Conservation (phyloP, 2,113 vertebrate species). For the Taxidea taxus region DNA sequence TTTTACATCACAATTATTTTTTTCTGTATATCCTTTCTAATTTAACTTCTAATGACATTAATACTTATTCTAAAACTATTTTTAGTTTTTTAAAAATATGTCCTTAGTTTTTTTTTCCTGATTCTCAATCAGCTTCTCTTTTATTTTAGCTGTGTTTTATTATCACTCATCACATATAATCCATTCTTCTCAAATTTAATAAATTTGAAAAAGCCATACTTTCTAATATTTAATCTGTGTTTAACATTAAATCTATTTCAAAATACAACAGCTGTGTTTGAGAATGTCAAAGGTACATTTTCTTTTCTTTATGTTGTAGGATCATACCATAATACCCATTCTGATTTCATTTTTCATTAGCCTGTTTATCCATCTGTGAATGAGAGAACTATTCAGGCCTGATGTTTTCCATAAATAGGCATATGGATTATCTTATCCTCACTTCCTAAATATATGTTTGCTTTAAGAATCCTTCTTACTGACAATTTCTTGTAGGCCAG, state of each 20-base stretch:
- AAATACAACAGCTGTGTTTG: not conserved
- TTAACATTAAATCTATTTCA: not conserved
- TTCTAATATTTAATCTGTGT: not conserved
- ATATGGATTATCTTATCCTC: not conserved
- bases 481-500: not conserved
- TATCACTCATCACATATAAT: not conserved
- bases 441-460: not conserved
- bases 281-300: not conserved
- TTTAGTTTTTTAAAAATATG: not conserved
- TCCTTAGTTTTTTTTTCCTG: not conserved
- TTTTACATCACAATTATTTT: not conserved
- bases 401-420: not conserved
- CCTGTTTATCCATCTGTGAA: not conserved
- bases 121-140: not conserved
- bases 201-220: not conserved
- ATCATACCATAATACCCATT: not conserved
- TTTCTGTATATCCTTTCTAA: not conserved
- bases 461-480: not conserved
- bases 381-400: not conserved
- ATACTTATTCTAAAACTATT: not conserved
- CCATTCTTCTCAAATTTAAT: not conserved
- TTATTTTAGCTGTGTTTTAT: not conserved
- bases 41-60: not conserved
- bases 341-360: not conserved
- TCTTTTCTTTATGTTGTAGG: not conserved